phyloP scores from a whole-genome alignment of 2,888 invertebrate genomes.

The Metacarcinus magister region DNA sequence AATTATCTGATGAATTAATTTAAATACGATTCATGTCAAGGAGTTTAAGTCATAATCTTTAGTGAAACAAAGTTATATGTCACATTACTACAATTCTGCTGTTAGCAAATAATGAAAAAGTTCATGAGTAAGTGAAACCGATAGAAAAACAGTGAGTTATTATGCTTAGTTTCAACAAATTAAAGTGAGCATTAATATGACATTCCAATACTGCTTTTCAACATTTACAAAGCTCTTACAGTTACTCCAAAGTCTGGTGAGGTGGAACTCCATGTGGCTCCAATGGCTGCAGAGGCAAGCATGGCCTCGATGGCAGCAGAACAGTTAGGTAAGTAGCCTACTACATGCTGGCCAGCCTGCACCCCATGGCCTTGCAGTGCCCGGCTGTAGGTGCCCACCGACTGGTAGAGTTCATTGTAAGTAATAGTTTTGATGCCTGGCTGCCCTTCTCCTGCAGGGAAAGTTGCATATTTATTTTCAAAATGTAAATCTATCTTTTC shows the following conservation, averaged over 20 bases:
- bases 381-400: slow-evolving; percentile 84
- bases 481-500: background rate
- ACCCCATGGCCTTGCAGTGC: slow-evolving; percentile 85
- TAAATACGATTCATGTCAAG: background rate
- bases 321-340: slow-evolving; percentile 86
- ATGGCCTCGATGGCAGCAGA: slow-evolving; percentile 86
- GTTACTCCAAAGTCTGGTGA: slow-evolving; percentile 87
- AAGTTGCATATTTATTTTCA: background rate
- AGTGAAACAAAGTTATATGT: background rate
- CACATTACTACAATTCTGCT: background rate
- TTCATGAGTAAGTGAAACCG: background rate
- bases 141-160: too few species aligned
- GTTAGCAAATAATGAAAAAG: background rate
- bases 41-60: background rate
- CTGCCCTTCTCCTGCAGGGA: slow-evolving; percentile 79
- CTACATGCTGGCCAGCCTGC: slow-evolving; percentile 85
- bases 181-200: background rate
- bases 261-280: slow-evolving; percentile 87
- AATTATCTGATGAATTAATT: background rate
- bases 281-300: slow-evolving; percentile 86
- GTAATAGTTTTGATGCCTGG: slow-evolving; percentile 83
- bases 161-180: background rate
- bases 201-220: background rate
- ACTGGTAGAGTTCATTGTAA: slow-evolving; percentile 84
- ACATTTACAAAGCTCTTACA: slow-evolving; percentile 61